Base-by-base conservation (phyloP, 1,140 invertebrate genomes). In the Ostrea denselamellosa region DNA sequence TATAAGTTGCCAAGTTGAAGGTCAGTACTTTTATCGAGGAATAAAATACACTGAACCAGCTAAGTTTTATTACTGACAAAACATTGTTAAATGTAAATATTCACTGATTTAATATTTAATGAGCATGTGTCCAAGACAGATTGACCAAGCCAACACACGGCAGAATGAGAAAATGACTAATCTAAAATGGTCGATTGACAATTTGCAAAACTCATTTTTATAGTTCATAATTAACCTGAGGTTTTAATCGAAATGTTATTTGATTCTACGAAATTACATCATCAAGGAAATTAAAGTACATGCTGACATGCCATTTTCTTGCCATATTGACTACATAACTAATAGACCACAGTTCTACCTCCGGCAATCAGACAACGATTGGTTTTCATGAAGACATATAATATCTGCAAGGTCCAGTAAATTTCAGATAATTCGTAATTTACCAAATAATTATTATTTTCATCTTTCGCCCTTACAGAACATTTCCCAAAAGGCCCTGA, bases 361-460 rank as follows among this genome's bases (percentile, higher is more conserved):
- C 68, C 68, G 5, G 12, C 68, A 77, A 77, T 25, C 25, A 77
- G 68, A 34, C 68, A 77, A 25, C 14, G 68, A 77, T 77, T 77
- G 56, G 56, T 62, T 62, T 62, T 62, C 56, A 62, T 62, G 56
- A 62, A 77, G 68, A 34, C 28, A 14, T 77, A 28, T 77, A 34
- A 77, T 77, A 25, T 28, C 28, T 77, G 68, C 68, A 77, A 62
- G 68, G 68, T 77, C 68, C 28, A 28, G 68, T 77, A 77, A 77
- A 77, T 34, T 77, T 77, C 68, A 28, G 25, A 77, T 77, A 77
- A 77, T 77, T 77, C 28, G 68, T 77, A 77, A 77, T 77, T 34
- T 77, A 28, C 28, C 14, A 28, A 28, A 12, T 77, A 28, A 77
- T 77, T 28, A 77, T 34, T 12, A 34, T 28, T 28, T 77, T 77